A percentile compares a stretch with the other conserved stretches of the same genome.
Evolutionary conservation across 2,888 invertebrate genomes (phyloP).

Genomic region (Doris montereyensis): DNA sequence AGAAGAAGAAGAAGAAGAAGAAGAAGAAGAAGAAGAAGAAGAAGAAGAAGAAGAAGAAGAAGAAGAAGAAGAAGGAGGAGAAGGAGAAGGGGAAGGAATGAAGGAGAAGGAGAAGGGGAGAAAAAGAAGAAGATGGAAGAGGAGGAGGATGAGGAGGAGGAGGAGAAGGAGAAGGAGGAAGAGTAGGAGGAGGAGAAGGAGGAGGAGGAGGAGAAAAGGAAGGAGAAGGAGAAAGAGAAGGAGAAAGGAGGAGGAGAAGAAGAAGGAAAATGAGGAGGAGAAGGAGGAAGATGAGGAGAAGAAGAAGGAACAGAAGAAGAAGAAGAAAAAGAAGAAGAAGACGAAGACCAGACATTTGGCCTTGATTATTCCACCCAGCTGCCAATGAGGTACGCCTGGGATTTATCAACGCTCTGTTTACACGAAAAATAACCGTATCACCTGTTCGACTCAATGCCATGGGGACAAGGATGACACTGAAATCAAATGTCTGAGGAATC

Average conservation of each 20-base stretch:
- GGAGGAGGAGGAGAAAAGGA: neutral
- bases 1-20: conserved; percentile 1
- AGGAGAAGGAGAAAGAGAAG: conserved; percentile 12
- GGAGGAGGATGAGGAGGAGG: neutral
- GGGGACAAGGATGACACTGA: neutral
- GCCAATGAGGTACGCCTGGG: too few species aligned
- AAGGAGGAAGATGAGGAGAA: neutral
- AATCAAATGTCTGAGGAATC: neutral
- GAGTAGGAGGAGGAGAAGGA: too few species aligned
- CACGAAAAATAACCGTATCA: too few species aligned
- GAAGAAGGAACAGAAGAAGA: neutral
- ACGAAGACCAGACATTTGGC: neutral
- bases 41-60: neutral
- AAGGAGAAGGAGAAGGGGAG: conserved; percentile 23
- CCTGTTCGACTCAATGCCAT: too few species aligned
- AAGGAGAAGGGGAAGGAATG: neutral
- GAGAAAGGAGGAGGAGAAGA: neutral
- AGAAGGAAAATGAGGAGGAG: neutral
- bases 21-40: neutral
- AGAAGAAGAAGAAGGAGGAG: neutral
- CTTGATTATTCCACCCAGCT: too few species aligned
- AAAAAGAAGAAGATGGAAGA: neutral
- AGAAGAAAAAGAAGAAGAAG: neutral
- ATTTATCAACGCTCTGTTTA: too few species aligned
- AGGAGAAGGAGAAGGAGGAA: conserved; percentile 12